Conservation (phyloP, 2,113 vertebrate genomes). For the Megaceryle maxima region DNA sequence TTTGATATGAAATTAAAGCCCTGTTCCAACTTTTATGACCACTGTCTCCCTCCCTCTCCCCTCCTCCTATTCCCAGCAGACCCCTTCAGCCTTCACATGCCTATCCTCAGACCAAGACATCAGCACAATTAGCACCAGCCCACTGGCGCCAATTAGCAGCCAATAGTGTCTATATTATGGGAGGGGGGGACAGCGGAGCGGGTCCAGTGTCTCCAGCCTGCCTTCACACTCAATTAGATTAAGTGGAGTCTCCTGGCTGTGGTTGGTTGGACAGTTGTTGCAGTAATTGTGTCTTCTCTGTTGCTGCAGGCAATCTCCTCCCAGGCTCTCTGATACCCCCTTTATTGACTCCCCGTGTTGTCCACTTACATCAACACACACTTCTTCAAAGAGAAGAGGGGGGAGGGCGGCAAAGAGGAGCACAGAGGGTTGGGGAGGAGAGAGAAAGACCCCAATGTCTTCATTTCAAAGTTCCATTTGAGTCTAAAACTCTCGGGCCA, state of each 20-base stretch:
- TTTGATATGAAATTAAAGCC: constrained; percentile 81
- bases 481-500: not conserved
- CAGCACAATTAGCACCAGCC: constrained; percentile 94
- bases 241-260: constrained; percentile 81
- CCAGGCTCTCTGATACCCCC: constrained; percentile 39
- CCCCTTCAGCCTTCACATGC: constrained; percentile 65
- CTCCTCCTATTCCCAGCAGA: constrained; percentile 70
- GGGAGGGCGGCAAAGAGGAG: not conserved
- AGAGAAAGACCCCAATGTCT: not conserved
- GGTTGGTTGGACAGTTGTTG: constrained; percentile 74
- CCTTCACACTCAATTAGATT: constrained; percentile 99
- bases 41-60: constrained; percentile 42
- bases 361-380: constrained; percentile 63
- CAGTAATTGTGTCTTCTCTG: constrained; percentile 75
- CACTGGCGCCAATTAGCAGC: constrained; percentile 99
- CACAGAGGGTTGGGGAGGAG: not conserved
- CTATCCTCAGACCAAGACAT: constrained; percentile 75
- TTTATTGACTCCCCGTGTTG: constrained; percentile 58
- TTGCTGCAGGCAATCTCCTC: constrained; percentile 70
- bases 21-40: constrained; percentile 73
- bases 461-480: not conserved
- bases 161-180: constrained; percentile 87
- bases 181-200: constrained; percentile 63
- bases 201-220: constrained; percentile 86
- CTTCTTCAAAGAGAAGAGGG: constrained; percentile 15